Base-by-base conservation (phyloP, 1,140 invertebrate genomes). In the Camponotus pennsylvanicus region DNA sequence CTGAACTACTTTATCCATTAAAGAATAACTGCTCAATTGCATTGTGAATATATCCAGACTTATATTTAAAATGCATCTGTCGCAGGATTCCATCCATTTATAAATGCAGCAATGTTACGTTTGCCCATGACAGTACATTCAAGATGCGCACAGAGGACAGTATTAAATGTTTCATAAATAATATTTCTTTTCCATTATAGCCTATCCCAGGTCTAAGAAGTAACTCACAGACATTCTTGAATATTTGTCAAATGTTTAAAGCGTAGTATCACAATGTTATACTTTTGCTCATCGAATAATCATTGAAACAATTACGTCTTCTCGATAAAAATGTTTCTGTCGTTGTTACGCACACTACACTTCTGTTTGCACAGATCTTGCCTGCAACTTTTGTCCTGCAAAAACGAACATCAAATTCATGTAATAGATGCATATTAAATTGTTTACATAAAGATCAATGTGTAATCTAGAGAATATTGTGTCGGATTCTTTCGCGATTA, bases 201-300 rank as follows among this genome's bases (percentile, higher is more conserved):
- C 55, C 91, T 95, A 95, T 93, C 94, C 94, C 90, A 95, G 92
- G 75, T 95, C 94, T 91, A 94, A 92, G 71, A 94, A 94, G 73
- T 93, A 92, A 83, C 92, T 93, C 61, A 83, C 87, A 92, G 92
- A 92, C 94, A 95, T 95, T 89, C 85, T 94, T 92, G 63, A 79
- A 57, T 67, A 70, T 61, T 75, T 82, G 1, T 34, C 66, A 66
- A 71, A 55, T 55, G 55, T 69, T 40, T n/a, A 57, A 57, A 70
- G 27, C 59, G 71, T 70, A 66, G 40, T 89, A 75, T 76, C 69
- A 84, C 18, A 63, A 87, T 49, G 85, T 80, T 86, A 79, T 61
- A 8, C 27, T 34, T 88, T 61, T 18, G 40, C 11, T 27, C 45
- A 27, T 15, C 4, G 15, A 52, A 21, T 45, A 55, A 67, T 40